phyloP scores from a whole-genome alignment of 2,797 vertebrate genomes.

The Xenops minutus region DNA sequence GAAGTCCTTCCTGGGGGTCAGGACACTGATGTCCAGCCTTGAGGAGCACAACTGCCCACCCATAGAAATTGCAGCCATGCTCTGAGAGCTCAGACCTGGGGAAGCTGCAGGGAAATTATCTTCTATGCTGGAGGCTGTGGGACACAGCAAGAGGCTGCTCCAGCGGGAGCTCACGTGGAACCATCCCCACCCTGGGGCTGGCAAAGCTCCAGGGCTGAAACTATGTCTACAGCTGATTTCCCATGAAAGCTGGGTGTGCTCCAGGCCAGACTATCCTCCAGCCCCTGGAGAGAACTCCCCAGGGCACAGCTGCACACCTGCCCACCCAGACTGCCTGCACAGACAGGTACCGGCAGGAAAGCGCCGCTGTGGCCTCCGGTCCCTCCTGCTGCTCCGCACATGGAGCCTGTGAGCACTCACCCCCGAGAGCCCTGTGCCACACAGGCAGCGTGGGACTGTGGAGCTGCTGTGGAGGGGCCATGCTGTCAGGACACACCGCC shows the following conservation, averaged over 20 bases:
- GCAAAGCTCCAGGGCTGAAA: neutral
- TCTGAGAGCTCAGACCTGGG: fast-evolving
- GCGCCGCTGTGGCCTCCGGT: neutral
- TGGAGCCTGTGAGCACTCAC: fast-evolving
- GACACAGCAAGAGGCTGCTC: neutral
- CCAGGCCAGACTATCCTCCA: neutral
- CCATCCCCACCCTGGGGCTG: neutral
- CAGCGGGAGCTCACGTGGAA: fast-evolving
- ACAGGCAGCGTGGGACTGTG: fast-evolving
- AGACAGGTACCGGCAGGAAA: neutral
- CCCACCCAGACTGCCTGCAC: neutral
- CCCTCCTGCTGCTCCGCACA: neutral
- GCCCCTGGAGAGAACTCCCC: neutral
- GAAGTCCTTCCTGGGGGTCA: neutral
- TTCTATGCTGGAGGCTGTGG: neutral
- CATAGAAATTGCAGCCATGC: neutral
- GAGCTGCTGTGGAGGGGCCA: fast-evolving
- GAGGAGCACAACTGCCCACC: neutral
- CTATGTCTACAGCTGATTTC: neutral
- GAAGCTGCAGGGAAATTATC: neutral
- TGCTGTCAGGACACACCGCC: fast-evolving
- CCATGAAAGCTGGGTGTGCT: neutral
- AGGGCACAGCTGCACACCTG: neutral
- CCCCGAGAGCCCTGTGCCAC: fast-evolving
- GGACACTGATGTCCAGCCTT: neutral